Percentiles rank a stretch among this genome's conserved stretches.
phyloP scores from a whole-genome alignment of 2,888 invertebrate genomes.

The Xanthia togata region DNA sequence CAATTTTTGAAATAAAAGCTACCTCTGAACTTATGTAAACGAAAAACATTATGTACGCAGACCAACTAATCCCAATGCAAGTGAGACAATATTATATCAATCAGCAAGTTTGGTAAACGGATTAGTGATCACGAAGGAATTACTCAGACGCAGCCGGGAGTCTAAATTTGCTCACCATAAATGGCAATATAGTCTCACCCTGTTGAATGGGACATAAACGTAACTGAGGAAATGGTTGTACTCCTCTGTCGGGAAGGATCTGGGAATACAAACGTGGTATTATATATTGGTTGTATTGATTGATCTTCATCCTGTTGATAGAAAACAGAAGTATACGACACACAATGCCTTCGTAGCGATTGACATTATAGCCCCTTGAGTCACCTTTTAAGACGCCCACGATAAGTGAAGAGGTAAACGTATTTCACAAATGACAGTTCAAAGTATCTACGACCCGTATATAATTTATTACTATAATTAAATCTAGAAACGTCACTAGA shows the following conservation, averaged over 20 bases:
- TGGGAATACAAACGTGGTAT: no score
- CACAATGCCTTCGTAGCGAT: not conserved
- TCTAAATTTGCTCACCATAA: not conserved
- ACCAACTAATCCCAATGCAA: no score
- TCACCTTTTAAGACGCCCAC: constrained; percentile 21
- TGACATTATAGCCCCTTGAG: not conserved
- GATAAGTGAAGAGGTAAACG: not conserved
- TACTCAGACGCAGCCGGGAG: not conserved
- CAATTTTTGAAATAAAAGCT: not conserved
- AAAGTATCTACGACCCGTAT: not conserved
- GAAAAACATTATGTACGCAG: no score
- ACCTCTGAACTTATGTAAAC: no score
- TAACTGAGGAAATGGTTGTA: not conserved
- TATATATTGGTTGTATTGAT: not conserved
- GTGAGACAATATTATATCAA: not conserved
- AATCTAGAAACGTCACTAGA: constrained; percentile 14
- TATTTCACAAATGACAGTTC: constrained; percentile 4
- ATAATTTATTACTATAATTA: constrained; percentile 35
- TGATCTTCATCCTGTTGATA: not conserved
- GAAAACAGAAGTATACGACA: no score
- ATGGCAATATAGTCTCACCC: not conserved
- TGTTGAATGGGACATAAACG: not conserved
- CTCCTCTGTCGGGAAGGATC: not conserved
- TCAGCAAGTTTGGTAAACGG: not conserved
- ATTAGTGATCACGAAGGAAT: not conserved